These are phyloP conservation scores for Tetheella fluctuosa DNA, from an alignment of 2,888 invertebrate genomes.

Conservation along the genomic window DNA sequence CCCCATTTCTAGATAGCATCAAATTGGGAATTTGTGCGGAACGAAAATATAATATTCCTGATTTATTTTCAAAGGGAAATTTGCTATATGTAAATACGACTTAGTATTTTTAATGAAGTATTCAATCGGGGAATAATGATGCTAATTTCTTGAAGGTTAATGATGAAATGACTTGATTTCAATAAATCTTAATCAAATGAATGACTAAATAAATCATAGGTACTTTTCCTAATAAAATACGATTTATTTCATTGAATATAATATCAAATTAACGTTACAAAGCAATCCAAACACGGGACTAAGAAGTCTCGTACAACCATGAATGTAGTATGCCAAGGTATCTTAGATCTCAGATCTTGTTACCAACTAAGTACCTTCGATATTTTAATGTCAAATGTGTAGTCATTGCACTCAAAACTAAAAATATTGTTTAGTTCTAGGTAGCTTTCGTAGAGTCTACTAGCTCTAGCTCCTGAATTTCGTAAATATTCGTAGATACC, in stretches of 20 bases:
- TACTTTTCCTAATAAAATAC: too few relatives aligned
- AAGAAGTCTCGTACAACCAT: too few relatives aligned
- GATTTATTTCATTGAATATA: too few relatives aligned
- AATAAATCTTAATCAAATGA: too few relatives aligned
- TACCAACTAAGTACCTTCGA: too few relatives aligned
- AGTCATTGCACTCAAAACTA: not conserved
- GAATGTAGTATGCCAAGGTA: not conserved
- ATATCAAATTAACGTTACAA: not conserved
- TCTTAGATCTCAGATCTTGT: not conserved
- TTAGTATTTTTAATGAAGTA: slow-evolving; percentile 1
- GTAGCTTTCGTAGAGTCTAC: too few relatives aligned
- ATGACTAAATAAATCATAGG: too few relatives aligned
- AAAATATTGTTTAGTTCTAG: too few relatives aligned
- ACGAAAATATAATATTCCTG: not conserved
- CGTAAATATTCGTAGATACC: too few relatives aligned
- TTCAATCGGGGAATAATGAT: not conserved
- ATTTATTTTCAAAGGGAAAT: slow-evolving; percentile 8
- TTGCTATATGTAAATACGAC: not conserved
- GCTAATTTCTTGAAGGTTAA: not conserved
- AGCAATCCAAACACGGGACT: not conserved
- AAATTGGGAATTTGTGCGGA: slow-evolving; percentile 8
- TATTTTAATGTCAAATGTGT: not conserved
- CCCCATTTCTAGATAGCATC: slow-evolving; percentile 32
- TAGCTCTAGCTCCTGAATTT: too few relatives aligned
- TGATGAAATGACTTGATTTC: not conserved